These are phyloP conservation scores for Macrobrachium rosenbergii DNA, from an alignment of 1,140 invertebrate genomes.

Conservation along the genomic window DNA sequence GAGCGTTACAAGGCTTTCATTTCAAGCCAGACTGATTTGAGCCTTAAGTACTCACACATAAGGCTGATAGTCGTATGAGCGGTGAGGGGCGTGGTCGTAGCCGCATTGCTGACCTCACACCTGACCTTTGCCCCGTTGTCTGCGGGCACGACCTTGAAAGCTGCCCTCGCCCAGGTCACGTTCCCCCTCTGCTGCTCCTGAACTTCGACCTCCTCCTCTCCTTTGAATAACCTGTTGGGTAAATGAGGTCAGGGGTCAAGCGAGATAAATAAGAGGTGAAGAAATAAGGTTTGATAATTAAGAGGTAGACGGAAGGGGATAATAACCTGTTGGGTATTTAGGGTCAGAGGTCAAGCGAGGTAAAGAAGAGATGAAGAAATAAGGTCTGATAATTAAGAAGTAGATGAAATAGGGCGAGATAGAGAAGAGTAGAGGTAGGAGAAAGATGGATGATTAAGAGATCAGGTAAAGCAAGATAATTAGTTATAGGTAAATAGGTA, in stretches of 20 bases:
- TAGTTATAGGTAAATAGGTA: not conserved
- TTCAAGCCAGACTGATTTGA: too few species aligned
- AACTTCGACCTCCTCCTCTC: constrained; percentile 21
- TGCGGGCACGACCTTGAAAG: constrained; percentile 3
- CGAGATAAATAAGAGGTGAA: not conserved
- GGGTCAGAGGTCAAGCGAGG: not conserved
- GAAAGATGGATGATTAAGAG: not conserved
- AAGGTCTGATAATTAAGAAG: not conserved
- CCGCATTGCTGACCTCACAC: constrained; percentile 38
- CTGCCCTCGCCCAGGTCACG: constrained; percentile 13
- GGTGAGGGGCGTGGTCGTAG: constrained; percentile 28
- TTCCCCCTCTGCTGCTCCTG: constrained; percentile 1
- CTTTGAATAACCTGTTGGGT: constrained; percentile 32
- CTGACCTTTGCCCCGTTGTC: constrained; percentile 37
- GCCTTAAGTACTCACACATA: constrained; percentile 31
- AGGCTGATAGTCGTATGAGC: constrained; percentile 30
- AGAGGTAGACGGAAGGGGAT: not conserved
- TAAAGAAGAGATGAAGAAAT: not conserved
- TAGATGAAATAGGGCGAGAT: not conserved
- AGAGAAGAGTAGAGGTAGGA: not conserved
- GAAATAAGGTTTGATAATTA: not conserved
- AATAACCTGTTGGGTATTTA: too few species aligned
- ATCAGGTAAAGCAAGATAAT: not conserved
- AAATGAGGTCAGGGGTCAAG: not conserved
- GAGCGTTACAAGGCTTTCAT: too few species aligned